phyloP scores from a whole-genome alignment of 2,113 vertebrate genomes.

The Ictalurus punctatus region DNA sequence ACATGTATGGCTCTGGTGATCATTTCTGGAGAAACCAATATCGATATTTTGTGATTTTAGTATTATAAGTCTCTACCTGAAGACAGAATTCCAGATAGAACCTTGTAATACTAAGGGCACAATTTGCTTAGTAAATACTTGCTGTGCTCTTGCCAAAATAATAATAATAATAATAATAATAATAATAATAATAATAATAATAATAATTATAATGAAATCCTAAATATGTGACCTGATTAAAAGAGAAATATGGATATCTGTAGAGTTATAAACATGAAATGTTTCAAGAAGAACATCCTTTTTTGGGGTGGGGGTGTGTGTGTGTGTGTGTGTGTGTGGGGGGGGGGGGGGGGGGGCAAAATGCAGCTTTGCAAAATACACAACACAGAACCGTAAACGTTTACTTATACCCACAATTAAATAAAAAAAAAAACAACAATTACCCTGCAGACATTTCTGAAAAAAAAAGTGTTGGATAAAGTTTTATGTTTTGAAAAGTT shows the following conservation, averaged over 20 bases:
- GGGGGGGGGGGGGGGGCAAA: neutral
- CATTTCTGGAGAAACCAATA: constrained; percentile 72
- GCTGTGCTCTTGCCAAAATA: constrained; percentile 79
- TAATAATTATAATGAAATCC: neutral
- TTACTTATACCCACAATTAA: constrained; percentile 47
- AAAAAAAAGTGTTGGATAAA: constrained; percentile 53
- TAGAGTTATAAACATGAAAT: constrained; percentile 55
- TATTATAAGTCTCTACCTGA: constrained; percentile 12
- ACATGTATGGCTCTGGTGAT: constrained; percentile 72
- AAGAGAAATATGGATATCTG: constrained; percentile 13
- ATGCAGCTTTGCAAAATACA: constrained; percentile 48
- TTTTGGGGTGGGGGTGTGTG: too few relatives aligned
- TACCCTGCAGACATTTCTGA: constrained; percentile 48
- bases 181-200: too few relatives aligned
- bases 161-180: neutral
- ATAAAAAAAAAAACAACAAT: constrained; percentile 38
- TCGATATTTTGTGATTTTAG: constrained; percentile 61
- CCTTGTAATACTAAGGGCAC: neutral
- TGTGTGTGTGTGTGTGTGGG: too few relatives aligned
- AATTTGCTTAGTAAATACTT: constrained; percentile 61
- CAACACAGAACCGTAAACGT: constrained; percentile 42
- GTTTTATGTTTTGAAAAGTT: constrained; percentile 56
- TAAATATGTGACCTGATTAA: constrained; percentile 24
- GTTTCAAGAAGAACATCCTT: constrained; percentile 25
- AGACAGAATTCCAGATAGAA: neutral